Conservation (phyloP, 2,888 invertebrate genomes). For the Microplitis manilae region DNA sequence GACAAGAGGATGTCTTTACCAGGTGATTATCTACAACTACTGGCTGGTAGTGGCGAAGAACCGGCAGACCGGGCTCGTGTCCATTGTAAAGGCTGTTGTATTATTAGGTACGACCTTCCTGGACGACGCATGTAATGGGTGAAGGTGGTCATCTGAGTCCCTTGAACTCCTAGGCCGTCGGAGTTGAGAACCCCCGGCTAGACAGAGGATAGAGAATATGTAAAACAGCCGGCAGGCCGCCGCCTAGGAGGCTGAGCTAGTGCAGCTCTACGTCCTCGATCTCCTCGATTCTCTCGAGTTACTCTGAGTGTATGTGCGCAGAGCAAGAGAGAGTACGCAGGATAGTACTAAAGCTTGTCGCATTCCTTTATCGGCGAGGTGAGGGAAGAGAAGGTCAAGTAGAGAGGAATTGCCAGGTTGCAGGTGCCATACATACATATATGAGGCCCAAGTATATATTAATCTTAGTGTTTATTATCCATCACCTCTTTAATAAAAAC, state of each 20-base stretch:
- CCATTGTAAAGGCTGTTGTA: conserved; percentile 13
- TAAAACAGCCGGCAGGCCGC: conserved; percentile 13
- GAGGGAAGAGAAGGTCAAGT: conserved; percentile 33
- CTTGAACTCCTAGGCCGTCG: conserved; percentile 5
- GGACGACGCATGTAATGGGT: conserved; percentile 19
- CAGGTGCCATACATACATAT: conserved; percentile 31
- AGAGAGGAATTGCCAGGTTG: conserved; percentile 33
- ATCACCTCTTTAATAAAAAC: conserved; percentile 5
- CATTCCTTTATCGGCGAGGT: conserved; percentile 25
- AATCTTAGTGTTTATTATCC: conserved; percentile 36
- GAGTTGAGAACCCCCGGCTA: conserved; percentile 20
- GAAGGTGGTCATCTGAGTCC: conserved; percentile 19
- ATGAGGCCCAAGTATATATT: conserved; percentile 26
- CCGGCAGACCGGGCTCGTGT: background rate
- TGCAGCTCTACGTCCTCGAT: background rate
- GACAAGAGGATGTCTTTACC: conserved; percentile 41
- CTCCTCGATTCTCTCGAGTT: too few species aligned
- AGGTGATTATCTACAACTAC: conserved; percentile 6
- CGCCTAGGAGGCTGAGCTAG: conserved; percentile 8
- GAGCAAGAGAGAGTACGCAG: conserved; percentile 10
- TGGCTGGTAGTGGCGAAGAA: too few species aligned
- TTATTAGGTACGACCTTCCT: conserved; percentile 27
- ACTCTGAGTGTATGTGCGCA: background rate
- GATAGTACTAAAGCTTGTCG: conserved; percentile 24
- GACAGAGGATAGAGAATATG: conserved; percentile 21